A percentile compares a stretch with the other conserved stretches of the same genome.
Conservation (phyloP, 1,140 invertebrate species). For the Harlomillsia oculata region DNA sequence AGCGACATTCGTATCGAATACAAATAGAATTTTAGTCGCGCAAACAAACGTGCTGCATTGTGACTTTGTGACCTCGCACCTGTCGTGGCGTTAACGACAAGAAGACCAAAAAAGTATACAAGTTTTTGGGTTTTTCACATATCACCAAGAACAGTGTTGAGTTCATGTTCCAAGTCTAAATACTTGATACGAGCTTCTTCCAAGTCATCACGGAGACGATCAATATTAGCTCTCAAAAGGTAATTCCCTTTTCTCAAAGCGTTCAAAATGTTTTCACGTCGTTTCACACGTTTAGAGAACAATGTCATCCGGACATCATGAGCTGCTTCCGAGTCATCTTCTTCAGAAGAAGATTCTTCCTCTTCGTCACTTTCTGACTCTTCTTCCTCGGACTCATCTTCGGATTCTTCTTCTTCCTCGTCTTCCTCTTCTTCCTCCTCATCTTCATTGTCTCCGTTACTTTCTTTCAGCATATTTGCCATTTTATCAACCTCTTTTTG, state of each 20-base stretch:
- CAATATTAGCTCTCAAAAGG: conserved; percentile 70
- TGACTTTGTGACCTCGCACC: not conserved
- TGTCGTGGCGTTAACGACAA: not conserved
- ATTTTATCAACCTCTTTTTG: conserved; percentile 83
- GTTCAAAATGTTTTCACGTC: conserved; percentile 62
- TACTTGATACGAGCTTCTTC: conserved; percentile 69
- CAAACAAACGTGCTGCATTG: conserved; percentile 3
- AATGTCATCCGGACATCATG: conserved; percentile 27
- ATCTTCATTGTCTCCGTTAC: conserved; percentile 59
- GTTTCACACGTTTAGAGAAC: conserved; percentile 43
- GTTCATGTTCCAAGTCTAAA: conserved; percentile 61
- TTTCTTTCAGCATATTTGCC: conserved; percentile 69
- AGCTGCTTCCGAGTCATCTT: conserved; percentile 41
- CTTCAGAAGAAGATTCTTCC: conserved; percentile 42
- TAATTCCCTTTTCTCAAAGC: conserved; percentile 77
- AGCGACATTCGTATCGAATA: too few relatives aligned
- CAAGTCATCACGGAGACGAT: conserved; percentile 71
- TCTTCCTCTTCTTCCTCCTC: conserved; percentile 48
- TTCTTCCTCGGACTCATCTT: conserved; percentile 48
- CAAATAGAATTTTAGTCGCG: not conserved
- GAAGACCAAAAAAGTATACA: too few relatives aligned
- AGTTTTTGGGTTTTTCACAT: too few relatives aligned
- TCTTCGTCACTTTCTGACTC: conserved; percentile 52
- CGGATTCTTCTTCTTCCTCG: conserved; percentile 53
- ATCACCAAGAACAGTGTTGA: conserved; percentile 67